These are phyloP conservation scores for Nannoperca obscura DNA, from an alignment of 2,797 vertebrate species.

Conservation along the genomic window DNA sequence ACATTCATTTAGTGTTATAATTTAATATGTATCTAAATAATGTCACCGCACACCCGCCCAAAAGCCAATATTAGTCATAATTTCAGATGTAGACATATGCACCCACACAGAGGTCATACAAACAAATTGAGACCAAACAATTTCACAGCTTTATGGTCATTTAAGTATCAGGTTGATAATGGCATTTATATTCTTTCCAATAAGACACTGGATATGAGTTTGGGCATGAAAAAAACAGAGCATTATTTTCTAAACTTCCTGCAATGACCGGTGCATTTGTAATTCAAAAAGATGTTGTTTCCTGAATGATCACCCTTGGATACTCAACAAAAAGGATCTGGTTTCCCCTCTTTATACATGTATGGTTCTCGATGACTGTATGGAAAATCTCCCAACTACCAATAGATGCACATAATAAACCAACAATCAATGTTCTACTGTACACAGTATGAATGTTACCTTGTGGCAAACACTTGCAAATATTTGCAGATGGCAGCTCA, in stretches of 20 bases:
- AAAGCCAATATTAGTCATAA: neutral
- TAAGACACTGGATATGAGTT: neutral
- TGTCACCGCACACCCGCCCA: neutral
- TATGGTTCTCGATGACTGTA: neutral
- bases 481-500: conserved; percentile 22
- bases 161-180: conserved; percentile 11
- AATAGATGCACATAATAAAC: conserved; percentile 1
- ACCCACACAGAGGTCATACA: neutral
- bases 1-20: conserved; percentile 47
- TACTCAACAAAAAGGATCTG: conserved; percentile 1
- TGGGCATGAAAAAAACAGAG: conserved; percentile 9
- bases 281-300: conserved; percentile 4
- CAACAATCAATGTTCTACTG: neutral
- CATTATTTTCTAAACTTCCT: neutral
- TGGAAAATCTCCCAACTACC: neutral
- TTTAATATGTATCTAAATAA: conserved; percentile 12
- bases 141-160: conserved; percentile 66
- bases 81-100: conserved; percentile 19
- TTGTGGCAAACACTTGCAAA: conserved; percentile 14
- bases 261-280: neutral
- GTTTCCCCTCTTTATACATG: neutral
- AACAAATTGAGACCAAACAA: conserved; percentile 18
- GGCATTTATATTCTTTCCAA: conserved; percentile 12
- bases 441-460: conserved; percentile 1
- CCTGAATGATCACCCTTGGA: neutral